Percentiles rank a stretch among this genome's conserved stretches.
Conservation (phyloP, 2,888 invertebrate genomes). For the Schizaphis graminum region DNA sequence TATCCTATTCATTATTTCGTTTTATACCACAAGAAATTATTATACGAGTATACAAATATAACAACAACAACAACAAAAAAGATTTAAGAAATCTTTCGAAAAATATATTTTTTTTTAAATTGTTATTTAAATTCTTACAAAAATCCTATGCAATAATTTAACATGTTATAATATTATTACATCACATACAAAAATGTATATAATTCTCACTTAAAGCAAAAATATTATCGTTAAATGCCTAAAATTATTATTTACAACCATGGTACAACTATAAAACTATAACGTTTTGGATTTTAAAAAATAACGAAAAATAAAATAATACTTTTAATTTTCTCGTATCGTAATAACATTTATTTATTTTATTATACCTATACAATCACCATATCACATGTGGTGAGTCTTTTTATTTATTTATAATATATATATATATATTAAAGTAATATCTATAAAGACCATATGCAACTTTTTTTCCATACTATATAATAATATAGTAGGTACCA, state of each 20-base stretch:
- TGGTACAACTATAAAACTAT: not conserved
- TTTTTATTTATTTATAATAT: conserved; percentile 1
- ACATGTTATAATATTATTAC: not conserved
- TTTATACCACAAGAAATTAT: not conserved
- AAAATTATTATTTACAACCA: not conserved
- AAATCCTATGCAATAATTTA: not conserved
- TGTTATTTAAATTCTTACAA: not conserved
- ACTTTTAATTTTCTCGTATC: conserved; percentile 28
- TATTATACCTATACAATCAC: conserved; percentile 20
- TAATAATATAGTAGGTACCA: not conserved
- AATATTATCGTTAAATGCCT: not conserved
- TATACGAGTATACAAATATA: not conserved
- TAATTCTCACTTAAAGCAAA: not conserved
- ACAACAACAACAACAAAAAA: not conserved
- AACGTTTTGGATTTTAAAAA: not conserved
- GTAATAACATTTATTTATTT: not conserved
- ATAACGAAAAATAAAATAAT: not conserved
- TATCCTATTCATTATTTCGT: not conserved
- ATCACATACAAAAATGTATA: not conserved
- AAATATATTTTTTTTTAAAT: not conserved
- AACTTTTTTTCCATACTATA: not conserved
- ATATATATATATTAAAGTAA: not conserved
- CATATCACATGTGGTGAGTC: not conserved
- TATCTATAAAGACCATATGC: conserved; percentile 43
- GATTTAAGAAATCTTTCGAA: not conserved